Percentiles rank a stretch among this genome's conserved stretches.
These are phyloP conservation scores for Mycetomoellerius zeteki DNA, from an alignment of 1,140 invertebrate species.

Conservation along the genomic window DNA sequence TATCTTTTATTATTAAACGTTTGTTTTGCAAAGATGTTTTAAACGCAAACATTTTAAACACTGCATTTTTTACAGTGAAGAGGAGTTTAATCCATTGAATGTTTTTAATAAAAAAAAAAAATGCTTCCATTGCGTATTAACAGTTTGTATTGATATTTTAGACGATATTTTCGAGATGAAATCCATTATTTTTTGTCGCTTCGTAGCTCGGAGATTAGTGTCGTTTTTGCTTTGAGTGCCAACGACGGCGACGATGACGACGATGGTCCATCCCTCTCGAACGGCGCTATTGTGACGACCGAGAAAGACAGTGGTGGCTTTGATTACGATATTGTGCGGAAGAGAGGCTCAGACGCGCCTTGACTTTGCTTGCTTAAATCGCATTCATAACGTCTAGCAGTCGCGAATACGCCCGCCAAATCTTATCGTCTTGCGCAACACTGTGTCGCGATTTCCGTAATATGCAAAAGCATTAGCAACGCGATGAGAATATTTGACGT, in stretches of 20 bases:
- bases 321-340: conserved; percentile 85
- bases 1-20: too few species aligned
- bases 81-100: conserved; percentile 9
- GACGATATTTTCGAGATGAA: conserved; percentile 58
- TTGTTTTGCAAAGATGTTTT: too few species aligned
- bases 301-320: conserved; percentile 80
- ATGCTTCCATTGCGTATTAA: conserved; percentile 48
- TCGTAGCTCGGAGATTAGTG: conserved; percentile 75
- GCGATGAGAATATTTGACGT: conserved; percentile 52
- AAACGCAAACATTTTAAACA: too few species aligned
- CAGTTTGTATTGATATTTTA: conserved; percentile 50
- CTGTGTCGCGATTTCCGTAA: conserved; percentile 46
- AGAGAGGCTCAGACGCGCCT: conserved; percentile 75
- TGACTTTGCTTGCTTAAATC: conserved; percentile 77
- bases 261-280: conserved; percentile 77
- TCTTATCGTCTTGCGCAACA: conserved; percentile 54
- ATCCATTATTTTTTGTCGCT: conserved; percentile 51
- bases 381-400: conserved; percentile 67
- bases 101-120: conserved; percentile 15
- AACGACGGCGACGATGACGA: conserved; percentile 70
- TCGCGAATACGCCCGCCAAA: conserved; percentile 38
- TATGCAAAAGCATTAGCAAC: conserved; percentile 63
- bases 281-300: conserved; percentile 81
- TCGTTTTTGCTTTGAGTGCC: conserved; percentile 76
- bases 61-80: neutral